Conservation (phyloP, 1,140 invertebrate genomes). For the Calosoma granatense region DNA sequence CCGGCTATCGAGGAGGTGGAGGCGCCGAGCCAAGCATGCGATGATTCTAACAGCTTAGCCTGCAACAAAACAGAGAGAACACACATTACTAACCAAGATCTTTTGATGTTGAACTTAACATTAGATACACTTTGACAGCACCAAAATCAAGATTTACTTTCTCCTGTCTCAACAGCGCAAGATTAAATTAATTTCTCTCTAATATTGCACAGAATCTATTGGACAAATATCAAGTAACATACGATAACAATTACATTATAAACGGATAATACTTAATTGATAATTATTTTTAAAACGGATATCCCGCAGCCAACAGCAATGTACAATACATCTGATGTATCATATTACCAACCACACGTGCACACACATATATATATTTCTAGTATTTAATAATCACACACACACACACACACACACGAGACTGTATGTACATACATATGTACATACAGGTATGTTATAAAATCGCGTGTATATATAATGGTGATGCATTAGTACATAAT, state of each 20-base stretch:
- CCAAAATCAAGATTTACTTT: no score
- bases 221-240: no score
- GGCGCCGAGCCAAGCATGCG: constrained; percentile 79
- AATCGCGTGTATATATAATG: neutral
- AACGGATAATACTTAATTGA: neutral
- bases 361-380: neutral
- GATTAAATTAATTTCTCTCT: no score
- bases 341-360: neutral
- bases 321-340: neutral
- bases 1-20: constrained; percentile 73
- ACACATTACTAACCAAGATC: no score
- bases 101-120: no score
- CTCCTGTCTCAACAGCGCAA: no score
- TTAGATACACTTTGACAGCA: no score
- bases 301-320: neutral
- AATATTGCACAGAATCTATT: no score
- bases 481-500: neutral
- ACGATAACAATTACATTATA: no score
- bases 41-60: constrained; percentile 82
- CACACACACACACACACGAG: neutral
- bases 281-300: neutral
- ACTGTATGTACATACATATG: neutral
- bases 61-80: constrained; percentile 48
- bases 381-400: neutral
- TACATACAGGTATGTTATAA: neutral